Evolutionary conservation across 1,140 invertebrate species (phyloP).

Genomic region (Temnothorax curvispinosus): DNA sequence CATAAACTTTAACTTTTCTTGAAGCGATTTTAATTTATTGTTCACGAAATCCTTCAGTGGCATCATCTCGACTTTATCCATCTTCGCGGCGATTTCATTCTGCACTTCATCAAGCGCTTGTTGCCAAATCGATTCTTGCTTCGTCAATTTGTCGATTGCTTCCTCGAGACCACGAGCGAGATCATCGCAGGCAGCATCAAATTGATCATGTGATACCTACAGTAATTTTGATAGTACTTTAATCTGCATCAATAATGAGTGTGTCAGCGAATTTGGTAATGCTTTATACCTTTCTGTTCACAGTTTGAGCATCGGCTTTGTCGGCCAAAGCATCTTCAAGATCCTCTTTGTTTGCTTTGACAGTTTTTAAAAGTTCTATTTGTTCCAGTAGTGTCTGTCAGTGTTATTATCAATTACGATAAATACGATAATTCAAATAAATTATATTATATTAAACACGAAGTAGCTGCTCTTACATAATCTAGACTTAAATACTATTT

Average conservation of each 20-base stretch:
- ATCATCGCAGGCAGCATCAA: slow-evolving; percentile 89
- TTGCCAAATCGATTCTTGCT: slow-evolving; percentile 85
- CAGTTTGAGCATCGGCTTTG: slow-evolving; percentile 89
- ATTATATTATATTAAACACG: background rate
- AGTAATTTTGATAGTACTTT: background rate
- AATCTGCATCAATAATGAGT: background rate
- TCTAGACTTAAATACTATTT: slow-evolving; percentile 19
- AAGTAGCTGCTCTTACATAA: background rate
- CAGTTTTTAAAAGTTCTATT: slow-evolving; percentile 86
- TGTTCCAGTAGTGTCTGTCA: slow-evolving; percentile 85
- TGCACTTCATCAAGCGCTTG: slow-evolving; percentile 88
- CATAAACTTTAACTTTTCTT: slow-evolving; percentile 88
- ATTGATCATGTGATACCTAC: slow-evolving; percentile 89
- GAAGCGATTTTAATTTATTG: slow-evolving; percentile 87
- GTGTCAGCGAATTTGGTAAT: background rate
- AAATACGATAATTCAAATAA: background rate
- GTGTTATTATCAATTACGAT: background rate
- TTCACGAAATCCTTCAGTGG: slow-evolving; percentile 89
- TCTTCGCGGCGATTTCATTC: slow-evolving; percentile 88
- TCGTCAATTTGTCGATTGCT: slow-evolving; percentile 87
- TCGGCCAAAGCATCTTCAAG: slow-evolving; percentile 89
- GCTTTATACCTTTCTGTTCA: slow-evolving; percentile 87
- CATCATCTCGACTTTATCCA: slow-evolving; percentile 89
- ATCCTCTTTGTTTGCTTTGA: slow-evolving; percentile 89
- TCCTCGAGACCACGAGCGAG: slow-evolving; percentile 88